These are phyloP conservation scores for Umimayanthus kanabou DNA, from an alignment of 92 coral and sea anemone species.

Conservation along the genomic window DNA sequence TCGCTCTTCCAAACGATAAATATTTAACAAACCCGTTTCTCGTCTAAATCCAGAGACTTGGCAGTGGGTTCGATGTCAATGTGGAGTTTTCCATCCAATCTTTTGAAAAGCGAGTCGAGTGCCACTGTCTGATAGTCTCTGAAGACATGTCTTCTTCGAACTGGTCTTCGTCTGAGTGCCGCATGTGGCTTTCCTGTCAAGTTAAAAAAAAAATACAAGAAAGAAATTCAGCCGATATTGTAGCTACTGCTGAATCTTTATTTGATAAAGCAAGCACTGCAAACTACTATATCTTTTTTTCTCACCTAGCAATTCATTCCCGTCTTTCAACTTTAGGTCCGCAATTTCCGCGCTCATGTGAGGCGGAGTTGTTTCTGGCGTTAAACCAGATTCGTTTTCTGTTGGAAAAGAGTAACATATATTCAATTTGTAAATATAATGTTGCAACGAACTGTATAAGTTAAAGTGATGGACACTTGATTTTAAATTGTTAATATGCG, in stretches of 20 bases:
- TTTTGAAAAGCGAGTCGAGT: constrained; percentile 27
- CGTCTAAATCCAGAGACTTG: constrained; percentile 23
- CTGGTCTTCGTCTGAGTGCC: not conserved
- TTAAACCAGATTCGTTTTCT: not conserved
- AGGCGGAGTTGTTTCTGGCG: not conserved
- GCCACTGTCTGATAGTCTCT: constrained; percentile 25
- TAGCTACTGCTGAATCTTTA: not conserved
- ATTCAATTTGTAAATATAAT: not conserved
- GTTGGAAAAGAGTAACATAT: not conserved
- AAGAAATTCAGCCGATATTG: not conserved
- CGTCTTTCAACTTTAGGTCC: not conserved
- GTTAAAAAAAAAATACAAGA: not conserved
- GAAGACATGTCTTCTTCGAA: constrained; percentile 11
- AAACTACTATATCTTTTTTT: not conserved
- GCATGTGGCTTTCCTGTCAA: not conserved
- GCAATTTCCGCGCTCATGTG: not conserved
- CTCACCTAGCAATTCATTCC: not conserved
- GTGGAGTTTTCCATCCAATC: constrained; percentile 18
- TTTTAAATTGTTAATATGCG: not conserved
- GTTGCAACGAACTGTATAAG: not conserved
- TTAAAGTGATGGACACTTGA: not conserved
- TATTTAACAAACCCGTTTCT: constrained; percentile 14
- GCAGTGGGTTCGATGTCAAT: constrained; percentile 7
- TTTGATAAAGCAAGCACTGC: not conserved
- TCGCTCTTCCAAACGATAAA: too few relatives aligned